Percentiles rank a stretch among this genome's conserved stretches.
phyloP scores from a whole-genome alignment of 2,113 vertebrate genomes.

The Sylvilagus bachmani region DNA sequence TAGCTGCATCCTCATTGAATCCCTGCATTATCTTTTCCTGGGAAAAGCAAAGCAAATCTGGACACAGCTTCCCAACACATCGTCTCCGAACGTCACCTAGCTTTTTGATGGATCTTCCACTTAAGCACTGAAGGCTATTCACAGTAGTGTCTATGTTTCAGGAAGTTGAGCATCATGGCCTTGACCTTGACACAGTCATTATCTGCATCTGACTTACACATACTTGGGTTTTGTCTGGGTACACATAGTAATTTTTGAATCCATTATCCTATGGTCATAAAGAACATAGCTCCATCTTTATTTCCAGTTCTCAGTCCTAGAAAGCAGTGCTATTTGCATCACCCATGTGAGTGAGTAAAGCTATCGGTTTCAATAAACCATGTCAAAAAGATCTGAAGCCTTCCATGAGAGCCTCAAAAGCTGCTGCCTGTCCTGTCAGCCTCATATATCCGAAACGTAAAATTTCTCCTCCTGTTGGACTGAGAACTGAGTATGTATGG shows the following conservation, averaged over 20 bases:
- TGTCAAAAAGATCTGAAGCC: constrained; percentile 98
- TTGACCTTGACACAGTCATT: constrained; percentile 98
- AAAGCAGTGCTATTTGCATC: constrained; percentile 99
- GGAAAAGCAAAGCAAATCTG: no score
- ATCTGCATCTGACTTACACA: constrained; percentile 99
- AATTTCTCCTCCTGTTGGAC: constrained; percentile 93
- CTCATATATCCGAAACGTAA: constrained; percentile 95
- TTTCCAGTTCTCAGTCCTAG: constrained; percentile 99
- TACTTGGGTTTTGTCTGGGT: constrained; percentile 99
- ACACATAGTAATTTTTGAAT: constrained; percentile 99
- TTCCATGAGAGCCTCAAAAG: constrained; percentile 97
- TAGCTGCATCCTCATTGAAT: no score
- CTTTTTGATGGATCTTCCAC: no score
- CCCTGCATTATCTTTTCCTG: no score
- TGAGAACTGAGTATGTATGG: constrained; percentile 94
- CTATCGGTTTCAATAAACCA: constrained; percentile 86
- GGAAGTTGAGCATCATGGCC: constrained; percentile 97
- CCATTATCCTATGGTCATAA: constrained; percentile 99
- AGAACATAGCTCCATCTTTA: constrained; percentile 98
- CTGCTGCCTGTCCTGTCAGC: constrained; percentile 94
- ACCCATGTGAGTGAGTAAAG: constrained; percentile 98
- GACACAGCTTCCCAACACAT: no score
- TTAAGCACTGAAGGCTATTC: constrained; percentile 94
- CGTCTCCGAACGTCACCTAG: no score
- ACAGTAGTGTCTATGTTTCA: constrained; percentile 97